Conservation (phyloP, 2,888 invertebrate species). For the Halictus ligatus region DNA sequence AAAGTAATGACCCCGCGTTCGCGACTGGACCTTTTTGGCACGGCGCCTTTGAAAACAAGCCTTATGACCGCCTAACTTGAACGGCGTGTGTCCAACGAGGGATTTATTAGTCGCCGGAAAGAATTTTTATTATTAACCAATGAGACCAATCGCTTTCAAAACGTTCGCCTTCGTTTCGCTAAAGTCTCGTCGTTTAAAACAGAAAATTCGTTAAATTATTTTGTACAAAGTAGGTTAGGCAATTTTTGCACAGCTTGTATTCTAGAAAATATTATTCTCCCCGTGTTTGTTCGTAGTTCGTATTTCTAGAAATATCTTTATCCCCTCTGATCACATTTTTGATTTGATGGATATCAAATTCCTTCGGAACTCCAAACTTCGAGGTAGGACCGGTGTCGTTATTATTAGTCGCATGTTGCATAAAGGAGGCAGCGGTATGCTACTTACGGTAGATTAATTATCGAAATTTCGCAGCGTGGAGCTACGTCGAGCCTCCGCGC, state of each 20-base stretch:
- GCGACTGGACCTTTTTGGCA: slow-evolving; percentile 1
- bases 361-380: neutral
- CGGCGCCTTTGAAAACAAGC: slow-evolving; percentile 11
- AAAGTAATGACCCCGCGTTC: neutral
- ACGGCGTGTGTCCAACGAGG: neutral
- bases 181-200: neutral
- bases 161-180: neutral
- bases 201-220: too few species aligned
- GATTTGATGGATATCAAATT: neutral
- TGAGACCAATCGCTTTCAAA: neutral
- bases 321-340: too few species aligned
- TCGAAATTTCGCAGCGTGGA: neutral
- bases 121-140: neutral
- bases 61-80: neutral
- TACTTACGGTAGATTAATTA: neutral
- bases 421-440: neutral
- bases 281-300: too few species aligned
- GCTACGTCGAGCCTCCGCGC: neutral
- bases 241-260: too few species aligned
- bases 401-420: neutral
- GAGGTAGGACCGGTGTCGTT: neutral
- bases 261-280: too few species aligned
- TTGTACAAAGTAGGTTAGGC: too few species aligned
- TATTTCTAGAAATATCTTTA: too few species aligned
- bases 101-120: neutral